These are phyloP conservation scores for Phanerotoma sp. DNA, from an alignment of 2,888 invertebrate species.

Conservation along the genomic window DNA sequence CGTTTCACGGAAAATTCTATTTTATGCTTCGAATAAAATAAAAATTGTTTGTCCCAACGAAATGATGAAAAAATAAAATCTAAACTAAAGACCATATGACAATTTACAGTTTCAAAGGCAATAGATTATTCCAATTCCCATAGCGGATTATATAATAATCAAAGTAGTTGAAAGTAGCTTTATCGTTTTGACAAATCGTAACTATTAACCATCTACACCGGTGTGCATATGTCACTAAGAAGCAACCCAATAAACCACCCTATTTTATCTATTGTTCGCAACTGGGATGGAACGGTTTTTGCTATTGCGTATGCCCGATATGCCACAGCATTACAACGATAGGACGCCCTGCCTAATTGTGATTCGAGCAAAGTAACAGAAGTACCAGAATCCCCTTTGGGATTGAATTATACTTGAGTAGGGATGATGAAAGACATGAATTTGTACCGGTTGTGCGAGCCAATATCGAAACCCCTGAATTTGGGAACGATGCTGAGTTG, in stretches of 20 bases:
- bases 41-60: too few species aligned
- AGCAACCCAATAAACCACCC: not conserved
- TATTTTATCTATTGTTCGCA: conserved; percentile 27
- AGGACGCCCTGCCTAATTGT: not conserved
- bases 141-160: not conserved
- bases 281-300: conserved; percentile 41
- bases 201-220: conserved; percentile 43
- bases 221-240: conserved; percentile 18
- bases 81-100: too few species aligned
- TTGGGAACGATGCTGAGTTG: not conserved
- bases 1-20: not conserved
- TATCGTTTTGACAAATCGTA: conserved; percentile 52
- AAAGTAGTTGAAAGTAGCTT: conserved; percentile 6
- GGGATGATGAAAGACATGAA: conserved; percentile 12
- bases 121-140: not conserved
- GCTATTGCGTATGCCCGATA: conserved; percentile 21
- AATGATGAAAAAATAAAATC: too few species aligned
- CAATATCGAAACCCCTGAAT: not conserved
- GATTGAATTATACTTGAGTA: conserved; percentile 7
- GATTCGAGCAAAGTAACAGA: conserved; percentile 13
- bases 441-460: not conserved
- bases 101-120: not conserved
- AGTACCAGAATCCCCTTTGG: conserved; percentile 24
- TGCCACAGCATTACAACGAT: too few species aligned
- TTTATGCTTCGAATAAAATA: not conserved